Base-by-base conservation (phyloP, 2,888 invertebrate species). In the Syrphus vitripennis region DNA sequence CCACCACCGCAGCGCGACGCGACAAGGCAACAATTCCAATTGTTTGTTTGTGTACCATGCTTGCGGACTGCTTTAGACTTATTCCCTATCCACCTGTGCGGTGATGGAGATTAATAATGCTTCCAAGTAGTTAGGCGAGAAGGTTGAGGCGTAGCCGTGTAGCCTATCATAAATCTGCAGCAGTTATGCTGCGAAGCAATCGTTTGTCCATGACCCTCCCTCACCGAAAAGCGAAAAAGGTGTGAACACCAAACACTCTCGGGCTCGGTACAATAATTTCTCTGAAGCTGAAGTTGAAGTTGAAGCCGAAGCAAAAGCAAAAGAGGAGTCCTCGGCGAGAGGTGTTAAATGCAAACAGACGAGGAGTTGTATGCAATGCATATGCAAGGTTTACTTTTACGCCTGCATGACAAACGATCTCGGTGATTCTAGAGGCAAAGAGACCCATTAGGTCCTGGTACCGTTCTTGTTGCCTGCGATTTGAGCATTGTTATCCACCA, bases 161-260 rank as follows among this genome's bases (percentile, higher is more conserved):
- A 55, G 71, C 80, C 75, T 70, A 72, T 84, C 84, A 80, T 76
- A 72, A 80, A 76, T 80, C 72, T 74, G 53, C 50, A 42, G 34
- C 72, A 72, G 72, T 50, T 55, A 78, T 42, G 71, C 50, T 63
- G n/a, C n/a, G 55, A 75, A 37, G 74, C 79, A 80, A 50, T 61
- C 63, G 45, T 76, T 82, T 65, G 45, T 31, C 72, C 77, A 74
- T 24, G 59, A 57, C 45, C 76, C 78, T 53, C 70, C 61, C 42
- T 67, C 55, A 42, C 72, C 48, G 48, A 79, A 61, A 59, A 74
- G 80, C 48, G 48, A 79, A 61, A 59, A 74, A 84, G 84, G 84
- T 84, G 84, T 80, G 84, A 84, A 84, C 76, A 80, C 67, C 84
- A 84, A 84, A 84, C 84, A 84, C 70, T 79, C 75, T n/a, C n/a